phyloP scores from a whole-genome alignment of 1,140 invertebrate species.

The Penaeus vannamei region DNA sequence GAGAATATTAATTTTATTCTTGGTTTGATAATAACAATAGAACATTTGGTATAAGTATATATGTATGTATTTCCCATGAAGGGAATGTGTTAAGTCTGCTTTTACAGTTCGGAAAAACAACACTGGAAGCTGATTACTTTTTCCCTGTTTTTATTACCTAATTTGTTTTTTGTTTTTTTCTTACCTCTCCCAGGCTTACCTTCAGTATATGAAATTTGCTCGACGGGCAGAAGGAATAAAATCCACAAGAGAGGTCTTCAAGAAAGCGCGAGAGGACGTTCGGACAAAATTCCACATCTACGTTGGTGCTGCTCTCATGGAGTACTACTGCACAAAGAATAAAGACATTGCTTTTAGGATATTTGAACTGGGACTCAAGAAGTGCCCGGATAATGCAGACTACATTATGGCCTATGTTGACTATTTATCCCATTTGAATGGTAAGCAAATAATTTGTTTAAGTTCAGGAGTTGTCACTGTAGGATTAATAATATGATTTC shows the following conservation, averaged over 20 bases:
- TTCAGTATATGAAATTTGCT: constrained; percentile 99
- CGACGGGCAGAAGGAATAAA: constrained; percentile 97
- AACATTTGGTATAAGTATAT: too few species aligned
- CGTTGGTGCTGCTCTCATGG: constrained; percentile 97
- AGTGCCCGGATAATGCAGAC: constrained; percentile 93
- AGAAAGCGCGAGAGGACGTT: constrained; percentile 92
- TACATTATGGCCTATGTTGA: constrained; percentile 97
- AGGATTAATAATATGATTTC: too few species aligned
- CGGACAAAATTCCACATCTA: constrained; percentile 93
- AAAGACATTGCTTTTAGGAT: constrained; percentile 98
- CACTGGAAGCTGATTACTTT: too few species aligned
- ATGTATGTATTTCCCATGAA: too few species aligned
- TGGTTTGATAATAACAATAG: too few species aligned
- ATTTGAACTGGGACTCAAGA: constrained; percentile 98
- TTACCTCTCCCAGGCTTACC: constrained; percentile 83
- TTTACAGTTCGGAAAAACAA: too few species aligned
- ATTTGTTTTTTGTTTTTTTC: constrained; percentile 10
- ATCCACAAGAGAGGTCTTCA: constrained; percentile 94
- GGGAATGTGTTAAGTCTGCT: too few species aligned
- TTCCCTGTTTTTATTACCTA: too few species aligned
- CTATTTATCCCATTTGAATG: constrained; percentile 97
- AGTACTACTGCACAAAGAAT: constrained; percentile 99
- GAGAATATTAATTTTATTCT: neutral
- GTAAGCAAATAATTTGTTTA: constrained; percentile 73
- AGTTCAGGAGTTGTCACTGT: too few species aligned